Evolutionary conservation across 1,140 invertebrate genomes (phyloP), one percentile per base, ranked within the genome.

Genomic region (Holcopasites calliopsidis): DNA sequence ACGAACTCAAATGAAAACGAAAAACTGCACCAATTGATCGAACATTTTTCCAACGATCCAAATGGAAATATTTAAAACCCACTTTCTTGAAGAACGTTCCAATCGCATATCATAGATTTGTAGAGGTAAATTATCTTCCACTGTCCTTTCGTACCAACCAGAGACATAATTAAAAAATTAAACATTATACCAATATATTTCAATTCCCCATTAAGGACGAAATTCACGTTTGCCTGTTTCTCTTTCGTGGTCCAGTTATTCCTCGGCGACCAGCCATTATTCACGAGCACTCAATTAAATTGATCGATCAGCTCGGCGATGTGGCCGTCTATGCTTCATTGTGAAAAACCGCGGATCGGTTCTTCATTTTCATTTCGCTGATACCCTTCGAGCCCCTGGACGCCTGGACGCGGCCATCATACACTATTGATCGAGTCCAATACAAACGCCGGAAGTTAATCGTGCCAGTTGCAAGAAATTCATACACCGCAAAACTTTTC

Each of bases 201-300:
- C n/a, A n/a, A n/a, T n/a, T n/a, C n/a, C n/a, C n/a, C n/a, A n/a
- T n/a, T n/a, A n/a, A n/a, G n/a, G n/a, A n/a, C n/a, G n/a, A n/a
- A n/a, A n/a, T n/a, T n/a, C n/a, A n/a, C n/a, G n/a, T n/a, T n/a
- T n/a, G n/a, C 13, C 1, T 16, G 6, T 5, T 40, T 38, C 69
- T 28, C 61, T 76, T 62, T 65, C 40, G 38, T 52, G 54, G 74
- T 28, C 47, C 5, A 66, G 55, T 72, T 57, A 55, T 69, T 76
- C 80, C 64, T 57, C 40, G 18, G 38, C 23, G 31, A 44, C 44
- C 35, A 21, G 21, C 52, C 18, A 66, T 73, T 50, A 65, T 70
- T 80, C 52, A 33, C 55, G 78, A 38, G 61, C 79, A 65, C 35
- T 80, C 77, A 69, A 80, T 80, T 80, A 75, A 80, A 80, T 80